Evolutionary conservation across 2,888 invertebrate species (phyloP).

Genomic region (Xestoiulus laeticollis): DNA sequence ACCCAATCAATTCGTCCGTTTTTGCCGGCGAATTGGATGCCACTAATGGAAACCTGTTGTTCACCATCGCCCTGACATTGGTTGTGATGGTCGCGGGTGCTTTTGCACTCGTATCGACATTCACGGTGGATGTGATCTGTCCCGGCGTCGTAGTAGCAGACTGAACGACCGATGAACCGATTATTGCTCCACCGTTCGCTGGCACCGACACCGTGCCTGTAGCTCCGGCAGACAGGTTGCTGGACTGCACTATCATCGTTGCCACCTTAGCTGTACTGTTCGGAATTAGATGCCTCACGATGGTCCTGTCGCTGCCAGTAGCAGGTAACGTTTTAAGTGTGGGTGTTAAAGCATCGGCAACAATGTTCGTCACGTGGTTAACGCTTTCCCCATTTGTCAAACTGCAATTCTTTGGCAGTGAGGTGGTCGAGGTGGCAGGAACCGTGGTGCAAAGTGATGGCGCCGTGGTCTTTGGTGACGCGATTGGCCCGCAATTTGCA

Average conservation of each 20-base stretch:
- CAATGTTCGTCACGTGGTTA: neutral
- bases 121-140: neutral
- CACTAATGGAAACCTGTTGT: neutral
- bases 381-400: slow-evolving; percentile 47
- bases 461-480: neutral
- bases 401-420: slow-evolving; percentile 48
- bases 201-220: neutral
- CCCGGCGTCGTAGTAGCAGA: neutral
- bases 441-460: neutral
- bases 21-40: slow-evolving; percentile 2
- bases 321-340: neutral
- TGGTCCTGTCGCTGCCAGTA: neutral
- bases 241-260: neutral
- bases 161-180: neutral
- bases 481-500: slow-evolving; percentile 15
- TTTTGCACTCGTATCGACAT: neutral
- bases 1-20: slow-evolving; percentile 56
- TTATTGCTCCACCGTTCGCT: neutral
- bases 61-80: slow-evolving; percentile 44
- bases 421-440: neutral
- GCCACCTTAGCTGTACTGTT: neutral
- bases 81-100: neutral
- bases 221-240: neutral
- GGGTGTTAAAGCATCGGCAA: neutral
- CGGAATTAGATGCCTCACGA: neutral